A percentile compares a stretch with the other conserved stretches of the same genome.
Conservation (phyloP, 2,113 vertebrate genomes). For the Xenopus tropicalis region UCB_Xtro_10.0 CM004443.2:187811001-187811500, state of each 20-base stretch:
- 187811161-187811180: conserved; percentile 88
- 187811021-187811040: too few relatives aligned
- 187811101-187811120: conserved; percentile 90
- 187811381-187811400: conserved; percentile 90
- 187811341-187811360: conserved; percentile 85
- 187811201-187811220: conserved; percentile 97
- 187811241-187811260: conserved; percentile 84
- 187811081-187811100: conserved; percentile 94
- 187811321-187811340: conserved; percentile 90
- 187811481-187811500: conserved; percentile 86
- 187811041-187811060: conserved; percentile 92
- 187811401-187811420: conserved; percentile 91
- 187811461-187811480: conserved; percentile 95
- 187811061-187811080: conserved; percentile 93
- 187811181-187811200: conserved; percentile 95
- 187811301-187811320: conserved; percentile 78
- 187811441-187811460: conserved; percentile 93
- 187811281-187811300: conserved; percentile 91
- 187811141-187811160: conserved; percentile 89
- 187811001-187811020: too few relatives aligned
- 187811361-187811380: conserved; percentile 81
- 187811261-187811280: conserved; percentile 99
- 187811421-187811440: conserved; percentile 93
- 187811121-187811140: conserved; percentile 94
- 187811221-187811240: conserved; percentile 88